These are phyloP conservation scores for Zaprionus lachaisei DNA, from an alignment of 1,140 invertebrate species.

Conservation along the genomic window DNA sequence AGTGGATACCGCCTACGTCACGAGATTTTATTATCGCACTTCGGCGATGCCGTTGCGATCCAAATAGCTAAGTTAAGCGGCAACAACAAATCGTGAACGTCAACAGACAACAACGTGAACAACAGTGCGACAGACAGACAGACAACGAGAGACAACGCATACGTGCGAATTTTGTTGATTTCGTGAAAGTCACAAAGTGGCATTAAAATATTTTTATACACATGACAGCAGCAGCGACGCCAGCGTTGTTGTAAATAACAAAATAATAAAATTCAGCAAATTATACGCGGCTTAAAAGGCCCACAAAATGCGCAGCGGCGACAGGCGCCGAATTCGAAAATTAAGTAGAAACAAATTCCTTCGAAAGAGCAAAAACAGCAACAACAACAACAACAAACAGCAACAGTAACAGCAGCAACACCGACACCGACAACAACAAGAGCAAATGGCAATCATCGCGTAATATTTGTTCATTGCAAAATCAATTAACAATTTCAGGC, in stretches of 20 bases:
- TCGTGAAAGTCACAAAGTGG: slow-evolving; percentile 65
- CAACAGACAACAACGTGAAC: slow-evolving; percentile 14
- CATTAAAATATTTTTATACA: slow-evolving; percentile 67
- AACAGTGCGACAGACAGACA: neutral
- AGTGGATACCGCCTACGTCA: slow-evolving; percentile 41
- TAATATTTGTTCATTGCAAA: slow-evolving; percentile 83
- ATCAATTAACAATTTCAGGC: slow-evolving; percentile 82
- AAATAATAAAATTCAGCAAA: slow-evolving; percentile 71
- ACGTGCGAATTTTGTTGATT: slow-evolving; percentile 70
- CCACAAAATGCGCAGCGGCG: slow-evolving; percentile 37
- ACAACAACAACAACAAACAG: slow-evolving; percentile 19
- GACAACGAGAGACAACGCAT: slow-evolving; percentile 34
- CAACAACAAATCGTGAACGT: slow-evolving; percentile 33
- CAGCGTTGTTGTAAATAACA: slow-evolving; percentile 71
- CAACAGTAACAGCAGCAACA: slow-evolving; percentile 6
- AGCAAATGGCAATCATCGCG: slow-evolving; percentile 62
- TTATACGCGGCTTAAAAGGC: slow-evolving; percentile 57
- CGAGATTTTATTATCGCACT: slow-evolving; percentile 67
- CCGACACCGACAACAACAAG: slow-evolving; percentile 5
- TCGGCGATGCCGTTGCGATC: slow-evolving; percentile 35
- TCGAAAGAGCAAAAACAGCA: slow-evolving; percentile 23
- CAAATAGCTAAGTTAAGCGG: slow-evolving; percentile 40
- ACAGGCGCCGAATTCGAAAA: slow-evolving; percentile 33
- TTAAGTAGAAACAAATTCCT: slow-evolving; percentile 60
- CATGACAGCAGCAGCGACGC: slow-evolving; percentile 29